These are phyloP conservation scores for Pterophyllum scalare DNA, from an alignment of 2,113 vertebrate genomes.

Conservation along the genomic window DNA sequence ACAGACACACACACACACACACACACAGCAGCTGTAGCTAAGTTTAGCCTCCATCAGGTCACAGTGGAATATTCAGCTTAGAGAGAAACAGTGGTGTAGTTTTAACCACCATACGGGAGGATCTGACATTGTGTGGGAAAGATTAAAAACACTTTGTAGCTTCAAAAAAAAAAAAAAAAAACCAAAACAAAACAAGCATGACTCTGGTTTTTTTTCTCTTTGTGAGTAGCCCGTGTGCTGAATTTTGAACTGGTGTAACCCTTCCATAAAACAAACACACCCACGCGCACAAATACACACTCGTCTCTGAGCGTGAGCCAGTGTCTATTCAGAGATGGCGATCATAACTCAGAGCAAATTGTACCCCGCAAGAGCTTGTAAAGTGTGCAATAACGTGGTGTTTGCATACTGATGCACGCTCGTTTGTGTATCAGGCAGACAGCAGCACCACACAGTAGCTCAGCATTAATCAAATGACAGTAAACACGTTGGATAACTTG, in stretches of 20 bases:
- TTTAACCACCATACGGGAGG: constrained; percentile 13
- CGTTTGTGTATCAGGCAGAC: neutral
- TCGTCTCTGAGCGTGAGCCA: constrained; percentile 15
- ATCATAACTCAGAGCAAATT: constrained; percentile 29
- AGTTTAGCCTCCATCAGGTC: constrained; percentile 68
- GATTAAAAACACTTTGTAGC: constrained; percentile 41
- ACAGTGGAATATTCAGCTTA: constrained; percentile 21
- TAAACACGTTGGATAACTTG: constrained; percentile 39
- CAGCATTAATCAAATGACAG: constrained; percentile 30
- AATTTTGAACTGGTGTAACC: constrained; percentile 24
- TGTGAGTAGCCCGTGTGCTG: neutral
- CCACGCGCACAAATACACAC: neutral
- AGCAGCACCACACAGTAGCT: constrained; percentile 15
- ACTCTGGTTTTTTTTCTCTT: constrained; percentile 23
- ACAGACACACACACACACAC: neutral
- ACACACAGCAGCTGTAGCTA: constrained; percentile 71
- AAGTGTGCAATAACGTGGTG: neutral
- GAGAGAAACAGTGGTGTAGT: constrained; percentile 34
- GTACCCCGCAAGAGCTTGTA: neutral
- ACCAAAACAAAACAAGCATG: neutral
- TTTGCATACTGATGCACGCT: neutral
- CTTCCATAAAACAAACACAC: constrained; percentile 25
- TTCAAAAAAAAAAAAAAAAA: neutral
- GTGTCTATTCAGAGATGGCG: constrained; percentile 26
- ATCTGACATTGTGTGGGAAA: constrained; percentile 39